Evolutionary conservation across 2,888 invertebrate species (phyloP).

Genomic region (Acrobasis consociella): DNA sequence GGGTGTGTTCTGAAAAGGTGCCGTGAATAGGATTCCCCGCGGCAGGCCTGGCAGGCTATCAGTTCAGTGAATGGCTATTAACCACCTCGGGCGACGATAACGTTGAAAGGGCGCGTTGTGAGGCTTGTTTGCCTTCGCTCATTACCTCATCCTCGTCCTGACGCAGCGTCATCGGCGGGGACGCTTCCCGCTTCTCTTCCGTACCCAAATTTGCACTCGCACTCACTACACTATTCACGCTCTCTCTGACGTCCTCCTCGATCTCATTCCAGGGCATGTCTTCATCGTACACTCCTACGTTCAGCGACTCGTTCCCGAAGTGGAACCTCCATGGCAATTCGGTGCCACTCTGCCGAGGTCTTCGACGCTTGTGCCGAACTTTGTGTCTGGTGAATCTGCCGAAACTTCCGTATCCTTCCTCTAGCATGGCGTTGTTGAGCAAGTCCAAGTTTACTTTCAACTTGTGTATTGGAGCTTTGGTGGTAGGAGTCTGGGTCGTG

Average conservation of each 20-base stretch:
- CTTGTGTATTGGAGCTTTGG: slow-evolving; percentile 52
- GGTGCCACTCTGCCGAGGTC: slow-evolving; percentile 64
- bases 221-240: slow-evolving; percentile 76
- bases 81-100: slow-evolving; percentile 78
- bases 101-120: slow-evolving; percentile 64
- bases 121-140: slow-evolving; percentile 62
- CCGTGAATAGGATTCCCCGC: slow-evolving; percentile 65
- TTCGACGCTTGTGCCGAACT: slow-evolving; percentile 75
- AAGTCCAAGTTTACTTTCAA: slow-evolving; percentile 68
- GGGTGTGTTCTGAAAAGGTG: slow-evolving; percentile 65
- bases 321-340: slow-evolving; percentile 81
- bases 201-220: slow-evolving; percentile 63
- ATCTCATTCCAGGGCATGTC: slow-evolving; percentile 79
- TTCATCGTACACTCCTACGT: slow-evolving; percentile 79
- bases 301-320: slow-evolving; percentile 74
- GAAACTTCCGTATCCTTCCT: slow-evolving; percentile 62
- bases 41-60: slow-evolving; percentile 66
- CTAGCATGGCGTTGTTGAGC: slow-evolving; percentile 71
- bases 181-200: slow-evolving; percentile 64
- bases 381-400: slow-evolving; percentile 71
- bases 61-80: slow-evolving; percentile 73
- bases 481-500: slow-evolving; percentile 45
- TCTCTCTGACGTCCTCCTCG: slow-evolving; percentile 56
- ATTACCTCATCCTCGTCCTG: slow-evolving; percentile 74
- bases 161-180: slow-evolving; percentile 70